These are phyloP conservation scores for Lanius collurio DNA, from an alignment of 2,113 vertebrate genomes.

Conservation along the genomic window DNA sequence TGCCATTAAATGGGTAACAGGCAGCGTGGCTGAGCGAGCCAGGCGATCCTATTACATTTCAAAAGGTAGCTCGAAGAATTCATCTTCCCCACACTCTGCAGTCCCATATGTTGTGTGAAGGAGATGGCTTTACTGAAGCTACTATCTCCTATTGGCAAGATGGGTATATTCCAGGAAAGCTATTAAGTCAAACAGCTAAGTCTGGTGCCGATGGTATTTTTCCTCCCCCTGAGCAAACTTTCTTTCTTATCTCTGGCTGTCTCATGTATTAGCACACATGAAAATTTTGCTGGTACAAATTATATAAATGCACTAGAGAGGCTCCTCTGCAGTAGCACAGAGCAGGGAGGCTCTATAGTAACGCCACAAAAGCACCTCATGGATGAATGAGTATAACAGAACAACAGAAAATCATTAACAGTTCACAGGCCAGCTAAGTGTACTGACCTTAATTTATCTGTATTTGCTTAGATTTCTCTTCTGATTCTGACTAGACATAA, in stretches of 20 bases:
- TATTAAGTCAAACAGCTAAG: conserved; percentile 32
- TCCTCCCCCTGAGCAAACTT: background rate
- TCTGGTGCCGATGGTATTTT: background rate
- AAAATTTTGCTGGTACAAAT: conserved; percentile 10
- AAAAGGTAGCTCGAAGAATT: conserved; percentile 36
- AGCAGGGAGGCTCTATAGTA: background rate
- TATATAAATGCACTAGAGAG: background rate
- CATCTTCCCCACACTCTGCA: background rate
- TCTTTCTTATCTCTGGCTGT: background rate
- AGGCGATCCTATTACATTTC: conserved; percentile 6
- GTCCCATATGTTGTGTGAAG: conserved; percentile 37
- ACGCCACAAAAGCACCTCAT: background rate
- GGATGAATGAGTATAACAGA: background rate
- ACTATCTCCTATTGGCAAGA: conserved; percentile 27
- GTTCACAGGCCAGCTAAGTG: background rate
- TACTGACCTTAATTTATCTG: background rate
- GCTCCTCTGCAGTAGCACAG: background rate
- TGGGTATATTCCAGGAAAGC: conserved; percentile 39
- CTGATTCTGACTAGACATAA: background rate
- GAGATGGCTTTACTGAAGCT: conserved; percentile 6
- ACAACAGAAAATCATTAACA: conserved; percentile 33
- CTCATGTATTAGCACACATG: conserved; percentile 1
- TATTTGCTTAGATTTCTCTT: conserved; percentile 12
- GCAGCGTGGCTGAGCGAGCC: background rate
- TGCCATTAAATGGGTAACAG: background rate